Conservation (phyloP, 2,797 vertebrate genomes). For the Erethizon dorsatum region DNA sequence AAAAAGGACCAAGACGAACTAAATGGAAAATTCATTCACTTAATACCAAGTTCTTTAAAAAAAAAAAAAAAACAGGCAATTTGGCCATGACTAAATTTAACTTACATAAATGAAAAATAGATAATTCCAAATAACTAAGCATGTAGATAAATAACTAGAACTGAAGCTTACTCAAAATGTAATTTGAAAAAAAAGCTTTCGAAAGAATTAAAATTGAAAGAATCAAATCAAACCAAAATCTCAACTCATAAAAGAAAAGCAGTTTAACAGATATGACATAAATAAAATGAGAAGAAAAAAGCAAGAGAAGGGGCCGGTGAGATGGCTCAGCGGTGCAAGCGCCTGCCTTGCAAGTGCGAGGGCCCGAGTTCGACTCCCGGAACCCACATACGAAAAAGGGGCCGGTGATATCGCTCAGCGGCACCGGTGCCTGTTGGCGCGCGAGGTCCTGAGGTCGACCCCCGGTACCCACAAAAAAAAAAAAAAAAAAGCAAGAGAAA, state of each 20-base stretch:
- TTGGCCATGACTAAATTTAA: conserved; percentile 70
- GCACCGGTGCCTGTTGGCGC: too few species aligned
- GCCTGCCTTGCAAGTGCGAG: too few species aligned
- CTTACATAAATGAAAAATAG: conserved; percentile 40
- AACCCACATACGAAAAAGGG: too few species aligned
- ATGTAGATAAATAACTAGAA: conserved; percentile 55
- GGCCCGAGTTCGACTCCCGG: too few species aligned
- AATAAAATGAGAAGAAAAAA: conserved; percentile 41
- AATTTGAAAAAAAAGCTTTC: conserved; percentile 56
- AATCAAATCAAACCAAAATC: conserved; percentile 50
- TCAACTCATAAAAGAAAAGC: conserved; percentile 43
- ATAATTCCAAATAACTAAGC: conserved; percentile 46
- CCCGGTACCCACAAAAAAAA: too few species aligned
- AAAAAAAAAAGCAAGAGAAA: conserved; percentile 2
- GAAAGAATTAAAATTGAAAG: conserved; percentile 39
- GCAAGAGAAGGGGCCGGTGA: neutral
- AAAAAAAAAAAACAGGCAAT: conserved; percentile 37
- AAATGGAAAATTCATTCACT: conserved; percentile 67
- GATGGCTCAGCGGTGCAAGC: too few species aligned
- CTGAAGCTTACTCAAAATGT: conserved; percentile 51
- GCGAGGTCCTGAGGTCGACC: too few species aligned
- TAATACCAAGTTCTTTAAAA: conserved; percentile 62
- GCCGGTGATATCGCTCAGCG: too few species aligned
- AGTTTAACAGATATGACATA: neutral
- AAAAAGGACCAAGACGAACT: conserved; percentile 57